A percentile compares a stretch with the other conserved stretches of the same genome.
phyloP scores from a whole-genome alignment of 2,888 invertebrate genomes.

The Brenthis hecate region DNA sequence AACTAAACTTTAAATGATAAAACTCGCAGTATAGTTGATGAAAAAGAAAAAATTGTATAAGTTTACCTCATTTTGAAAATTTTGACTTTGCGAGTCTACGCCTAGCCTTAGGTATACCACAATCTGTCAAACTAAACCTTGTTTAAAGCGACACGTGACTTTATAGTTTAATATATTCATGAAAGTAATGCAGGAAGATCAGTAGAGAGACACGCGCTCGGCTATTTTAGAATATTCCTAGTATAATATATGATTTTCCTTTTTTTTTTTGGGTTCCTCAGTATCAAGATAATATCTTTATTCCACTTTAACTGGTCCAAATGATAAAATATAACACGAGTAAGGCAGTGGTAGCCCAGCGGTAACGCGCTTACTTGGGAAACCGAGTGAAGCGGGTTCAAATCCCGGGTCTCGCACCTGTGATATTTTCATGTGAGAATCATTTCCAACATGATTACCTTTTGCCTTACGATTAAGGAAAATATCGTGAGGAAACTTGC shows the following conservation, averaged over 20 bases:
- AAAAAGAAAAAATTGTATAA: not conserved
- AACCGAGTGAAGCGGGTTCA: too few species aligned
- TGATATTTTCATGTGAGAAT: too few species aligned
- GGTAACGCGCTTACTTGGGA: too few species aligned
- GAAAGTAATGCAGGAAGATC: slow-evolving; percentile 38
- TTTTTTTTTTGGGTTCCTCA: not conserved
- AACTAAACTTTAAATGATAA: too few species aligned
- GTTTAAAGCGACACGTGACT: slow-evolving; percentile 49
- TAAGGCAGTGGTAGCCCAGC: too few species aligned
- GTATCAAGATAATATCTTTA: not conserved
- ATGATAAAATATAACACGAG: not conserved
- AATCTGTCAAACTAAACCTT: slow-evolving; percentile 45
- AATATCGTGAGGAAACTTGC: too few species aligned
- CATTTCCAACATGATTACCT: too few species aligned
- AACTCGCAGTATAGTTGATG: too few species aligned
- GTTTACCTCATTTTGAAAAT: not conserved
- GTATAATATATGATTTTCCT: not conserved
- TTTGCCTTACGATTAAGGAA: too few species aligned
- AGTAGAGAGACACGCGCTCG: slow-evolving; percentile 24
- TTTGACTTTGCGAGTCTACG: not conserved
- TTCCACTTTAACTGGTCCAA: not conserved
- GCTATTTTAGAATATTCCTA: slow-evolving; percentile 22
- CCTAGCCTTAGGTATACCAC: slow-evolving; percentile 25
- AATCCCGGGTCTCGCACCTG: too few species aligned
- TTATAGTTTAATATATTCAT: slow-evolving; percentile 42